Evolutionary conservation across 2,888 invertebrate species (phyloP).

Genomic region (Halictus ligatus): DNA sequence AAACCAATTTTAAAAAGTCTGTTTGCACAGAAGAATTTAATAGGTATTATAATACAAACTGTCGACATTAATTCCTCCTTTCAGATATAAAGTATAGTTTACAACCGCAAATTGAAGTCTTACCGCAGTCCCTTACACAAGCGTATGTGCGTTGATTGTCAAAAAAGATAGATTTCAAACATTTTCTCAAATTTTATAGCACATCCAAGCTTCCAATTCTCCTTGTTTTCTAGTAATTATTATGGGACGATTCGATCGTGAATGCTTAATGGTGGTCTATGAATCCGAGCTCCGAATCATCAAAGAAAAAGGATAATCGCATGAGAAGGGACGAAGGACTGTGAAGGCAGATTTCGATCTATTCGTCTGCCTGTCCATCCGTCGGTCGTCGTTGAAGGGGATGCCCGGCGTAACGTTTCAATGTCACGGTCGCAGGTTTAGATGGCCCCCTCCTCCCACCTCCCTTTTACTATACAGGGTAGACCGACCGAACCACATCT

Average conservation of each 20-base stretch:
- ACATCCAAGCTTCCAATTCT: no score
- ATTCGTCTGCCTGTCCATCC: constrained; percentile 65
- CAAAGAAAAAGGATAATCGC: constrained; percentile 46
- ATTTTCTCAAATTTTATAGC: no score
- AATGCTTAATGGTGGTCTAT: constrained; percentile 38
- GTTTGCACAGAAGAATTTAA: no score
- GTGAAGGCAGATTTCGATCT: constrained; percentile 63
- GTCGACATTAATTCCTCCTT: no score
- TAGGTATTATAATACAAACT: no score
- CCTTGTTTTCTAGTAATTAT: neutral
- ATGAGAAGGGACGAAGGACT: constrained; percentile 54
- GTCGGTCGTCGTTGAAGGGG: constrained; percentile 62
- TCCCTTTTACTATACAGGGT: constrained; percentile 51
- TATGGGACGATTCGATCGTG: constrained; percentile 3
- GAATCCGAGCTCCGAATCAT: constrained; percentile 31
- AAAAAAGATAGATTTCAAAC: no score
- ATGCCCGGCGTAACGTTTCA: constrained; percentile 69
- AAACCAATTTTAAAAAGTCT: no score
- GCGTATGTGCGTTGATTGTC: no score
- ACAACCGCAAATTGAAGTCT: no score
- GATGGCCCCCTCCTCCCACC: constrained; percentile 43
- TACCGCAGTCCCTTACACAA: no score
- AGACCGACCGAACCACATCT: constrained; percentile 60
- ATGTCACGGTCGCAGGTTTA: constrained; percentile 69
- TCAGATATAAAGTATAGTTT: no score